Base-by-base conservation (phyloP, 2,797 vertebrate species). In the Apogon talboti region DNA sequence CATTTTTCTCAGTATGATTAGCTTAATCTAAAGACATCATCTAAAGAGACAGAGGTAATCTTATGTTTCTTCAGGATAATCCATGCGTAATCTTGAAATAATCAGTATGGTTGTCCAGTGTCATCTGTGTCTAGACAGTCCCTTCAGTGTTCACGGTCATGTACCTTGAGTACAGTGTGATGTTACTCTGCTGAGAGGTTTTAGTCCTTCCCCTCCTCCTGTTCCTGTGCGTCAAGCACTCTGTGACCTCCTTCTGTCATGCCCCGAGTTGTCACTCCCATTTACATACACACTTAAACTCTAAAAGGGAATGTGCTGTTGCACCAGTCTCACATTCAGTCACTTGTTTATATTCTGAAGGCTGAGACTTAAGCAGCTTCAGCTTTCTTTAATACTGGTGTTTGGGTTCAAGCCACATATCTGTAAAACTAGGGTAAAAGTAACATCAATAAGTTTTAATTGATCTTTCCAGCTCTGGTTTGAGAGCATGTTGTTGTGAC, bases 191-290 rank as follows among this genome's bases (percentile, higher is more conserved):
- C 35, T 66, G 58, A 48, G 41, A 66, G 50, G 30, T 35, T 60
- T 41, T 66, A 57, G 42, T 33, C 21, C n/a, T 8, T 21, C 40
- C 11, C 52, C 48, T 37, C 41, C 41, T 12, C 19, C 41, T 58
- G 30, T 9, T 62, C 18, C 49, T 47, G 19, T 46, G 53, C 65
- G 53, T 74, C 41, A 54, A 65, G 68, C 66, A 13, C 49, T 66
- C 18, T 30, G 12, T 74, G 78, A 78, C 76, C 79, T 63, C 44
- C 66, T 83, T 75, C 60, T 80, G 52, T 79, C 67, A 30, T 72
- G 33, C 6, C 24, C 35, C 55, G 51, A 66, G 46, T 72, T 28
- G 12, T 60, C 77, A 60, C 74, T 79, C 43, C 77, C 64, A 10
- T 60, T 64, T 53, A 59, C 53, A 15, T 44, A 35, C 57, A 11